Evolutionary conservation across 2,113 vertebrate genomes (phyloP), one percentile per base, ranked within the genome.

Genomic region (Brachionichthys hirsutus): DNA sequence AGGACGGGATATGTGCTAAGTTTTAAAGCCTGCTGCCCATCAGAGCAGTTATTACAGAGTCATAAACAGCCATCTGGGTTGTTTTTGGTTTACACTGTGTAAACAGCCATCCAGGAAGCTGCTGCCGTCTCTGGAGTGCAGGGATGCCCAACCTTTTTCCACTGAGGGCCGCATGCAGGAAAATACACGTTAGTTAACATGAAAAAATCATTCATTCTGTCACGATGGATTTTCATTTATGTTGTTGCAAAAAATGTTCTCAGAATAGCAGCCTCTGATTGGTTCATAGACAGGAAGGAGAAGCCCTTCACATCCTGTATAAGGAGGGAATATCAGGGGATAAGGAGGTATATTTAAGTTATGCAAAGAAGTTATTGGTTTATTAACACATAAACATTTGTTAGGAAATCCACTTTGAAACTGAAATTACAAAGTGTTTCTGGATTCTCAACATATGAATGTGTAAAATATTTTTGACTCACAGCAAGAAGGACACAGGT

Each of bases 81-180:
- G 9, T 50, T 10, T 56, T 54, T 55, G 49, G 38, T 1, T 17
- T 42, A 17, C 13, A 11, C 3, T 60, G 40, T 71, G 66, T 70
- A 69, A 80, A 69, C 80, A 75, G 24, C 65, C 17, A 12, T 56
- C 8, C 54, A 60, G 51, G 63, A 70, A 46, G 53, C 4, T 2
- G 40, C 41, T 57, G 12, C 44, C 64, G 40, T n/a, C 49, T 22
- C 9, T 42, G 18, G 20, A 55, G 59, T 36, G 3, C 36, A 38
- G 36, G 36, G 6, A 10, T 38, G 36, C 12, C 36, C 36, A 38
- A 38, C 8, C 6, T 6, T 38, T 38, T 38, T 38, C 12, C 36
- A 38, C 36, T 38, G 36, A 38, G 6, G 36, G 36, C 36, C 9
- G 12, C 36, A 38, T 38, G 12, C 36, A 38, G 36, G 12, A 38